Base-by-base conservation (phyloP, 2,113 vertebrate species). In the Brachypodius melanocephalos region DNA sequence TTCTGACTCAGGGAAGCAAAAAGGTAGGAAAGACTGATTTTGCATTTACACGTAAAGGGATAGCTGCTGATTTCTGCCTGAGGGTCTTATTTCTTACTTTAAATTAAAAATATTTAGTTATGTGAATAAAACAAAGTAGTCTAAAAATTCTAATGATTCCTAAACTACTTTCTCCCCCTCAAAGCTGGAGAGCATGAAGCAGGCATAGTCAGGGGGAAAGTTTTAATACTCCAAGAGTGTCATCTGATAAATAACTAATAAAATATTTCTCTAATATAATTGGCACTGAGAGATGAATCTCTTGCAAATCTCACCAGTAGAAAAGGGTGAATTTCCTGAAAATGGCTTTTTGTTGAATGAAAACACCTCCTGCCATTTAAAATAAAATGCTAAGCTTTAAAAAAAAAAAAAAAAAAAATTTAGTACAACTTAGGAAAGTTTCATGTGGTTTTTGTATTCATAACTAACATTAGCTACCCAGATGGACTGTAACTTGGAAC, bases 401-500 rank as follows among this genome's bases (percentile, higher is more conserved):
- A 13, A 54, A 49, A 69, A 36, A 21, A 25, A n/a, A n/a, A 16
- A 20, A 45, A 69, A 36, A 21, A 25, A 16, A 4, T 21, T 72
- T 62, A 38, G 48, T 34, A 45, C 15, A 65, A 52, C 20, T 61
- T 20, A 16, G 0, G 3, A 4, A 45, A 69, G 24, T 54, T 84
- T 12, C 0, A 0, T 13, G 28, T 66, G 32, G 0, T 26, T 76
- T 89, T 69, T 61, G 1, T 52, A 48, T 58, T 78, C 54, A 31
- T 42, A 84, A 68, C 34, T 40, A 52, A 45, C 15, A n/a, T 31
- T 57, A 61, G 21, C 40, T 85, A 73, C 3, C 14, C n/a, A 61
- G n/a, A 65, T 19, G 12, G 58, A 71, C 32, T 36, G 3, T 8
- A 34, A 46, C 8, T 22, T 54, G 26, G 32, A 49, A 59, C 1